phyloP scores from a whole-genome alignment of 2,113 vertebrate genomes.

The Eclectus roratus region DNA sequence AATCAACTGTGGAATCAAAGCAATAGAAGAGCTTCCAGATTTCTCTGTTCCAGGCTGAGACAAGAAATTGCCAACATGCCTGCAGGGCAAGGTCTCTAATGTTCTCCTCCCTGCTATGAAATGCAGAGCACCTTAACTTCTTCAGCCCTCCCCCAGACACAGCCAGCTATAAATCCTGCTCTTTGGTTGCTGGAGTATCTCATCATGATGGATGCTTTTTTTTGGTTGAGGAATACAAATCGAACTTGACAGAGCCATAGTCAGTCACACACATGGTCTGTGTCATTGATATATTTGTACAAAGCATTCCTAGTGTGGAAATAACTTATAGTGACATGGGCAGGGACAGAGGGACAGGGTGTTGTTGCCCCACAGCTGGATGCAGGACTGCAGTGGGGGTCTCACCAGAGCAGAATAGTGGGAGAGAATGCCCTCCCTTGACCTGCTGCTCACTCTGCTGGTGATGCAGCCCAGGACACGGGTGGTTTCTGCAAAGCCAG shows the following conservation, averaged over 20 bases:
- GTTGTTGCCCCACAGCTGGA: background rate
- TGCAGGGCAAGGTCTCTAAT: background rate
- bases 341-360: background rate
- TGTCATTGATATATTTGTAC: background rate
- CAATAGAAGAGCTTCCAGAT: background rate
- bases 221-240: background rate
- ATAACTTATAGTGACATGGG: background rate
- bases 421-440: background rate
- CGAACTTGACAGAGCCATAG: background rate
- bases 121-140: background rate
- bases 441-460: background rate
- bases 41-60: background rate
- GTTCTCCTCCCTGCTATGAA: background rate
- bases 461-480: background rate
- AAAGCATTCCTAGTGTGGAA: background rate
- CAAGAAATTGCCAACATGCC: background rate
- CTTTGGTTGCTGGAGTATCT: background rate
- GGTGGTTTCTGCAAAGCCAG: background rate
- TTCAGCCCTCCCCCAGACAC: background rate
- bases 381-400: background rate
- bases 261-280: background rate
- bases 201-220: background rate
- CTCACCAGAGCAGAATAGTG: background rate
- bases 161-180: background rate
- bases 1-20: background rate